Evolutionary conservation across 2,113 vertebrate genomes (phyloP).

Genomic region (Pelodiscus sinensis): DNA sequence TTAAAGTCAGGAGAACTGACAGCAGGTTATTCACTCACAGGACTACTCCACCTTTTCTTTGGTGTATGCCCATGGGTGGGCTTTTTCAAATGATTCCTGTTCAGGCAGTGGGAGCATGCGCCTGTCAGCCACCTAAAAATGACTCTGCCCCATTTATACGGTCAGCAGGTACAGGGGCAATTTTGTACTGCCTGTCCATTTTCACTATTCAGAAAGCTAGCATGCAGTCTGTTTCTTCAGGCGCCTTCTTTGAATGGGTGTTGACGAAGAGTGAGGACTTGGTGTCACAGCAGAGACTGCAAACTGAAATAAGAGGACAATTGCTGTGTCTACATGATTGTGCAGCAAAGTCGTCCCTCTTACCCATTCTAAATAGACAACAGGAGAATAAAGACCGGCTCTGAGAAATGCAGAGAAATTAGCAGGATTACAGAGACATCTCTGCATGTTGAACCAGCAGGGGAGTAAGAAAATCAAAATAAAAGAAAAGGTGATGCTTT

Average conservation of each 20-base stretch:
- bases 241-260: background rate
- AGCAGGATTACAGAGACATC: background rate
- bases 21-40: rapidly evolving
- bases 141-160: background rate
- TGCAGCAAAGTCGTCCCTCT: background rate
- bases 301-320: background rate
- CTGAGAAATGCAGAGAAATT: background rate
- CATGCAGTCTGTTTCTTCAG: background rate
- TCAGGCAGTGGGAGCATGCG: background rate
- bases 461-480: background rate
- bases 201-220: background rate
- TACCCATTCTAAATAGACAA: background rate
- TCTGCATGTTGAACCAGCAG: background rate
- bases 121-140: background rate
- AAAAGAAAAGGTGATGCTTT: background rate
- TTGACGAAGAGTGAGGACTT: background rate
- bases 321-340: background rate
- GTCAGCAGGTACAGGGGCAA: background rate
- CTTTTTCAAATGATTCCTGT: background rate
- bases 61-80: background rate
- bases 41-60: background rate
- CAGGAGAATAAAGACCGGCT: background rate
- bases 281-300: background rate
- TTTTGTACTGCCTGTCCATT: background rate
- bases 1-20: background rate